Percentiles rank a stretch among this genome's conserved stretches.
Evolutionary conservation across 2,113 vertebrate genomes (phyloP).

Genomic region (Nanorana parkeri): DNA sequence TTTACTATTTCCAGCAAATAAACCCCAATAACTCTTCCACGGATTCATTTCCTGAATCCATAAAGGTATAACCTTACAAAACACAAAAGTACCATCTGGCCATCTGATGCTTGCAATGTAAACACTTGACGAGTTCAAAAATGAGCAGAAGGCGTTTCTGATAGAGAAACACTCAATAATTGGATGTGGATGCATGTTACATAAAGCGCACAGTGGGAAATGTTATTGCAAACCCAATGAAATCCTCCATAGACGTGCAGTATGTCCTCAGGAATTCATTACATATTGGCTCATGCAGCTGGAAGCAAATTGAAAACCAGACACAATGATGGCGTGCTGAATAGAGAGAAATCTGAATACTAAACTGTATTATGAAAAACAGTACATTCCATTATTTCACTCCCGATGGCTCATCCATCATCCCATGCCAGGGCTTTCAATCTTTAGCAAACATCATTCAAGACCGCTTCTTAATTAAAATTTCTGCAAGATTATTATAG

Average conservation of each 20-base stretch:
- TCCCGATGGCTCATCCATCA: conserved; percentile 37
- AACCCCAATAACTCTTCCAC: background rate
- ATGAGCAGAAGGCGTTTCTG: background rate
- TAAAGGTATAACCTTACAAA: background rate
- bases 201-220: conserved; percentile 49
- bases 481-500: conserved; percentile 4
- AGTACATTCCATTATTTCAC: conserved; percentile 12
- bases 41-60: background rate
- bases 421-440: conserved; percentile 7
- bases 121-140: background rate
- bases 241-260: conserved; percentile 41
- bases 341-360: conserved; percentile 41
- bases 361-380: conserved; percentile 35
- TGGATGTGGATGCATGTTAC: conserved; percentile 35
- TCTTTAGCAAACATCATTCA: conserved; percentile 13
- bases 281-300: conserved; percentile 38
- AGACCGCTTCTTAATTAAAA: conserved; percentile 27
- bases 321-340: conserved; percentile 43
- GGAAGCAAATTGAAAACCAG: conserved; percentile 55
- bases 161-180: conserved; percentile 9
- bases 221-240: conserved; percentile 39
- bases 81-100: background rate
- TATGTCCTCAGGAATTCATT: conserved; percentile 50
- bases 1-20: background rate
- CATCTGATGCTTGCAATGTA: background rate